Percentiles rank a stretch among this genome's conserved stretches.
Conservation (phyloP, 1,140 invertebrate genomes). For the Ceratoteleas bidentatus region DNA sequence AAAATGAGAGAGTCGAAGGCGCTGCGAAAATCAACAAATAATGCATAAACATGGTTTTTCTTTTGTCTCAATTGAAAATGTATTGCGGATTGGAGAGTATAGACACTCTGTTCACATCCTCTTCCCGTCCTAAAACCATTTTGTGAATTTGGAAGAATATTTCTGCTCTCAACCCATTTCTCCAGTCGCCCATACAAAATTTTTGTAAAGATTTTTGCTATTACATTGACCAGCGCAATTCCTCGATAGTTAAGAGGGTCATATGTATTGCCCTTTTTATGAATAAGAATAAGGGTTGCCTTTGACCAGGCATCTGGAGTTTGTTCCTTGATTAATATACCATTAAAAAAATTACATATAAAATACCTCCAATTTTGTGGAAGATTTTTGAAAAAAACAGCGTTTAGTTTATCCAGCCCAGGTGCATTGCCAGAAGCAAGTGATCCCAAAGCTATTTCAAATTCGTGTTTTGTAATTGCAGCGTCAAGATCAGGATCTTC, state of each 20-base stretch:
- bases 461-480: neutral
- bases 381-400: neutral
- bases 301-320: too few species aligned
- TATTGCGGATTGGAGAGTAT: neutral
- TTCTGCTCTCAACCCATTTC: neutral
- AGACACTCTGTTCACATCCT: neutral
- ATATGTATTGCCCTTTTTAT: neutral
- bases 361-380: neutral
- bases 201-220: slow-evolving; percentile 5
- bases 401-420: neutral
- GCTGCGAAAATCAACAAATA: slow-evolving; percentile 40
- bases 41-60: slow-evolving; percentile 7
- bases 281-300: neutral
- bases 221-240: too few species aligned
- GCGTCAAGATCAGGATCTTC: neutral
- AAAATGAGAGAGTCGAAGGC: slow-evolving; percentile 51
- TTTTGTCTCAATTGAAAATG: neutral
- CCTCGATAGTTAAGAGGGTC: neutral
- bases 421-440: neutral
- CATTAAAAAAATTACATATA: neutral
- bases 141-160: neutral
- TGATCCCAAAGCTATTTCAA: neutral
- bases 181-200: neutral
- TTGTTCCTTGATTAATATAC: neutral
- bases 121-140: neutral